Conservation (phyloP, 2,888 invertebrate genomes). For the Chymomyza fuscimana region DNA sequence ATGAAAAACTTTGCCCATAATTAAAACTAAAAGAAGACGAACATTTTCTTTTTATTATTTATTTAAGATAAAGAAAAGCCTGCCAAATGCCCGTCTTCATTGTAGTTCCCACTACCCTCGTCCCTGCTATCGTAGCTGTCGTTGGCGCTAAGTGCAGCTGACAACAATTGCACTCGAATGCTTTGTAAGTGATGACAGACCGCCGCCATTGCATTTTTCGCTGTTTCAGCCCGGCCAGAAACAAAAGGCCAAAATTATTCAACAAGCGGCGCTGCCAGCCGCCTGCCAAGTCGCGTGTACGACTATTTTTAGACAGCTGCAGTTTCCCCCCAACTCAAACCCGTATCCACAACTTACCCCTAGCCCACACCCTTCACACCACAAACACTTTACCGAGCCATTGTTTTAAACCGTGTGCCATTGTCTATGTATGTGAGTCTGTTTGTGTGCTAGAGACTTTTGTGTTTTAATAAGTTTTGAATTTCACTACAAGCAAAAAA, state of each 20-base stretch:
- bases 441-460: conserved; percentile 40
- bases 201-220: conserved; percentile 10
- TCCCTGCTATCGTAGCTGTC: neutral
- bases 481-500: conserved; percentile 49
- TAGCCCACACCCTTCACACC: neutral
- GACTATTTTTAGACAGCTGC: conserved; percentile 14
- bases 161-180: conserved; percentile 59
- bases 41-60: conserved; percentile 49
- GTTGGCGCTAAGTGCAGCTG: conserved; percentile 55
- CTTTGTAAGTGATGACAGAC: conserved; percentile 14
- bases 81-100: conserved; percentile 20
- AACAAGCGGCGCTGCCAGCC: conserved; percentile 47
- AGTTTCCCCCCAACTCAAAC: neutral
- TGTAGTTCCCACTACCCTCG: neutral
- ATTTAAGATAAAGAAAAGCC: conserved; percentile 30
- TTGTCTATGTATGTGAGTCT: conserved; percentile 25
- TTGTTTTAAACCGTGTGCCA: conserved; percentile 28
- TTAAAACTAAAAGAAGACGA: conserved; percentile 62
- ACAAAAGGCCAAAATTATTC: conserved; percentile 66
- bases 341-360: neutral
- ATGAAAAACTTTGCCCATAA: conserved; percentile 58
- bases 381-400: conserved; percentile 2
- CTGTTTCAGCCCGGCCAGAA: conserved; percentile 27
- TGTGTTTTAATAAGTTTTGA: conserved; percentile 66
- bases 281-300: conserved; percentile 10